Conservation (phyloP, 2,888 invertebrate species). For the Orthosia incerta region DNA sequence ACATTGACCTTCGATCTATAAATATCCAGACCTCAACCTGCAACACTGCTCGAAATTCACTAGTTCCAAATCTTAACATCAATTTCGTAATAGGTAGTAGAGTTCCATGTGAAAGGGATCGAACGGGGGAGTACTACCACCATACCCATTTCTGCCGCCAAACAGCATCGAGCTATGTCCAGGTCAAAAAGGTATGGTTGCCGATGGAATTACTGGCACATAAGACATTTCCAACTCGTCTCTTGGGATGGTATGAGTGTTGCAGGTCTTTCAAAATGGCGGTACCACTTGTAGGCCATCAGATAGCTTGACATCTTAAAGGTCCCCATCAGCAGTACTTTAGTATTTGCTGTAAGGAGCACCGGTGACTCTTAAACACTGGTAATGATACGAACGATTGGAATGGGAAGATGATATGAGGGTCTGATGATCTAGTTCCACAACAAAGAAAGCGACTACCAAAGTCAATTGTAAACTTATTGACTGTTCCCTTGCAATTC, state of each 20-base stretch:
- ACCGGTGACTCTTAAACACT: background rate
- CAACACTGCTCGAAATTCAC: background rate
- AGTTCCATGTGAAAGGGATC: slow-evolving; percentile 37
- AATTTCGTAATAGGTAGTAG: slow-evolving; percentile 30
- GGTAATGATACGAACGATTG: background rate
- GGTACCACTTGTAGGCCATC: background rate
- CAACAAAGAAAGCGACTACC: background rate
- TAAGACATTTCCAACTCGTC: slow-evolving; percentile 14
- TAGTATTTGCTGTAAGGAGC: background rate
- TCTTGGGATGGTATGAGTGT: slow-evolving; percentile 15
- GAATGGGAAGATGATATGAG: slow-evolving; percentile 10
- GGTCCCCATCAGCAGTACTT: background rate
- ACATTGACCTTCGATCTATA: too few relatives aligned
- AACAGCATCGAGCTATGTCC: slow-evolving; percentile 19
- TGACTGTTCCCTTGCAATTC: background rate
- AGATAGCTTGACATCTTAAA: background rate
- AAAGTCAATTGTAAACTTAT: background rate
- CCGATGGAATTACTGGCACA: slow-evolving; percentile 35
- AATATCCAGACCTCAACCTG: too few relatives aligned
- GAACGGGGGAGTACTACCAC: slow-evolving; percentile 44
- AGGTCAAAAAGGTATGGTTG: slow-evolving; percentile 23
- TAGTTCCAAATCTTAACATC: background rate
- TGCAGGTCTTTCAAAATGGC: background rate
- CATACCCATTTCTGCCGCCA: slow-evolving; percentile 18
- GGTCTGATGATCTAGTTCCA: background rate